Evolutionary conservation across 2,113 vertebrate species (phyloP).

Genomic region (Pseudorectes ferrugineus): DNA sequence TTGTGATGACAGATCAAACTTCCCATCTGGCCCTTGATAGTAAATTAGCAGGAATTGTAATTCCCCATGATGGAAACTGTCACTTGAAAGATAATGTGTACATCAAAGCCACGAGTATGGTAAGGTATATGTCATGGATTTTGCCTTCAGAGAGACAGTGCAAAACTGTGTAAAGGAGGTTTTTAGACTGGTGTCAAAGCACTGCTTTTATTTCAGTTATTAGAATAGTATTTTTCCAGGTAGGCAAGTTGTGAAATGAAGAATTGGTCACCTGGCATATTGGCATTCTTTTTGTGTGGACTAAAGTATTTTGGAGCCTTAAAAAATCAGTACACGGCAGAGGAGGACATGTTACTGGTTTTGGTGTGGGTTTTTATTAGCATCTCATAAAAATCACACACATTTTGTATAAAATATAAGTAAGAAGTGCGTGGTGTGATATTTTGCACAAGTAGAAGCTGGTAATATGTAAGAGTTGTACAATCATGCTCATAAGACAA

Average conservation of each 20-base stretch:
- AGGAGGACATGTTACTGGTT: not conserved
- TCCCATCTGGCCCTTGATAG: conserved; percentile 96
- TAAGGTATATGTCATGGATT: conserved; percentile 69
- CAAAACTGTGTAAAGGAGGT: not conserved
- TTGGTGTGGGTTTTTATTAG: not conserved
- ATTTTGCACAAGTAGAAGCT: not conserved
- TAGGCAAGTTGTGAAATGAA: not conserved
- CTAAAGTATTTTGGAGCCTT: not conserved
- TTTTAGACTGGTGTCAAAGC: not conserved
- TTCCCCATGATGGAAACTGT: conserved; percentile 91
- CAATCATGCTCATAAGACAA: not conserved
- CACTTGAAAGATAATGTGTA: conserved; percentile 92
- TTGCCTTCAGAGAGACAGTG: not conserved
- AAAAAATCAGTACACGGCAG: not conserved
- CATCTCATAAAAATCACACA: not conserved
- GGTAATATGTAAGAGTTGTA: not conserved
- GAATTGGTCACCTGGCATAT: not conserved
- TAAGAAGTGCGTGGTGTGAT: not conserved
- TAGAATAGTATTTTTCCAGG: not conserved
- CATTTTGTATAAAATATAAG: not conserved
- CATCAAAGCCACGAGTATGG: conserved; percentile 87
- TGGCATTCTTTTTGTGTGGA: not conserved
- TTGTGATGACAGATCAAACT: conserved; percentile 97
- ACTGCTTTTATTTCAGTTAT: not conserved
- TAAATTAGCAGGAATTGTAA: conserved; percentile 91